Evolutionary conservation across 2,888 invertebrate species (phyloP).

Genomic region (Chymomyza amoena): DNA sequence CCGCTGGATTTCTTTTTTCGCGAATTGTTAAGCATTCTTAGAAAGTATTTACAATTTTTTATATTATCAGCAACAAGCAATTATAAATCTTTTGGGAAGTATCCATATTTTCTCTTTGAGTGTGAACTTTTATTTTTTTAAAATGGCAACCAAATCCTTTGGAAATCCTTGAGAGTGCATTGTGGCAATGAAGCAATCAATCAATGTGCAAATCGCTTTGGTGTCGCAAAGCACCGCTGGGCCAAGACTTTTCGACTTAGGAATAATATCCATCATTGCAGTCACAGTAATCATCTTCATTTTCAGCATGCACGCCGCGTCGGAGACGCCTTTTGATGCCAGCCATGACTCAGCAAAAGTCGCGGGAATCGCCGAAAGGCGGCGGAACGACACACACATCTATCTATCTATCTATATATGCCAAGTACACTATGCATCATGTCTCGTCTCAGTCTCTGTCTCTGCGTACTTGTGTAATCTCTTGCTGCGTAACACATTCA

Average conservation of each 20-base stretch:
- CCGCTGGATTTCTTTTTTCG: no score
- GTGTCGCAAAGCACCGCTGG: conserved; percentile 74
- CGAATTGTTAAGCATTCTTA: no score
- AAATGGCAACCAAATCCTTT: background rate
- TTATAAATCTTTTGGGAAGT: no score
- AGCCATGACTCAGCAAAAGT: conserved; percentile 63
- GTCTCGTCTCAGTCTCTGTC: background rate
- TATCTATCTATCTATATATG: conserved; percentile 11
- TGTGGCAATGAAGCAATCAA: conserved; percentile 68
- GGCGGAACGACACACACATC: background rate
- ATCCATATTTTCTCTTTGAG: no score
- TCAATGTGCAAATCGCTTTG: conserved; percentile 69
- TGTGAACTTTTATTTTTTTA: background rate
- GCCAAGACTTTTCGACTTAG: conserved; percentile 74
- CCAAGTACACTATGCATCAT: conserved; percentile 39
- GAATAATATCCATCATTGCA: conserved; percentile 74
- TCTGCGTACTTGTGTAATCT: conserved; percentile 49
- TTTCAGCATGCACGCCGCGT: conserved; percentile 60
- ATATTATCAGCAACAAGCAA: no score
- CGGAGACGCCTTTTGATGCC: conserved; percentile 73
- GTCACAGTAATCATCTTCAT: conserved; percentile 70
- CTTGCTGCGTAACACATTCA: conserved; percentile 73
- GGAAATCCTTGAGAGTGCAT: conserved; percentile 41
- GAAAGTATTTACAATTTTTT: no score
- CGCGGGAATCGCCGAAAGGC: conserved; percentile 2